These are phyloP conservation scores for Gambusia holbrooki DNA, from an alignment of 2,113 vertebrate species.

Conservation along the genomic window DNA sequence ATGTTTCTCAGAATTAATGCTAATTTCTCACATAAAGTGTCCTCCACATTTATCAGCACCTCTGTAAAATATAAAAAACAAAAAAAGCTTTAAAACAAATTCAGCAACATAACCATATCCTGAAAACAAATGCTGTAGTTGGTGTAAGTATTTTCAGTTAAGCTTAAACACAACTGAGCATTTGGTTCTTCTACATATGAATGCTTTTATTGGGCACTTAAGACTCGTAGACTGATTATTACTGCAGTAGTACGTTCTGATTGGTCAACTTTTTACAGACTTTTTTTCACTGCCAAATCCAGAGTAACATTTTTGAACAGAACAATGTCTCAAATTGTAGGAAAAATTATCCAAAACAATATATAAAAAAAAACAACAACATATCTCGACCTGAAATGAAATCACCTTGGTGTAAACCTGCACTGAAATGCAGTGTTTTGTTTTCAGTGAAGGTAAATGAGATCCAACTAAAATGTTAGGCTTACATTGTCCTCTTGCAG, in stretches of 20 bases:
- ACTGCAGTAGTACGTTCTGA: neutral
- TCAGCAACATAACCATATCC: neutral
- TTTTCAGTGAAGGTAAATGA: neutral
- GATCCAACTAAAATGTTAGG: constrained; percentile 61
- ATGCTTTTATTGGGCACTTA: no score
- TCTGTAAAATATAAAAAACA: no score
- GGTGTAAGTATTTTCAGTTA: neutral
- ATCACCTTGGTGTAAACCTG: neutral
- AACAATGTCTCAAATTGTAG: neutral
- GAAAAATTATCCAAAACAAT: neutral
- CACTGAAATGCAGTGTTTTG: neutral
- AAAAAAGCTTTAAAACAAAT: neutral
- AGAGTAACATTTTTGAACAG: neutral
- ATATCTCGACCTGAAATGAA: neutral
- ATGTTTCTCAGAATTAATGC: neutral
- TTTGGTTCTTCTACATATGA: no score
- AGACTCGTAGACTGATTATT: no score
- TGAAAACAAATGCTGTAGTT: no score
- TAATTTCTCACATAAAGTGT: neutral
- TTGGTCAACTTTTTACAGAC: neutral
- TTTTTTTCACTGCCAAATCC: neutral
- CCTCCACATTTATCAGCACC: neutral
- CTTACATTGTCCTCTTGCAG: constrained; percentile 95
- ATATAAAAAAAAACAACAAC: neutral
- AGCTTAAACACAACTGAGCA: no score